Percentiles rank a stretch among this genome's conserved stretches.
phyloP scores from a whole-genome alignment of 2,888 invertebrate species.

The Drosophila nr. perissopoda region DNA sequence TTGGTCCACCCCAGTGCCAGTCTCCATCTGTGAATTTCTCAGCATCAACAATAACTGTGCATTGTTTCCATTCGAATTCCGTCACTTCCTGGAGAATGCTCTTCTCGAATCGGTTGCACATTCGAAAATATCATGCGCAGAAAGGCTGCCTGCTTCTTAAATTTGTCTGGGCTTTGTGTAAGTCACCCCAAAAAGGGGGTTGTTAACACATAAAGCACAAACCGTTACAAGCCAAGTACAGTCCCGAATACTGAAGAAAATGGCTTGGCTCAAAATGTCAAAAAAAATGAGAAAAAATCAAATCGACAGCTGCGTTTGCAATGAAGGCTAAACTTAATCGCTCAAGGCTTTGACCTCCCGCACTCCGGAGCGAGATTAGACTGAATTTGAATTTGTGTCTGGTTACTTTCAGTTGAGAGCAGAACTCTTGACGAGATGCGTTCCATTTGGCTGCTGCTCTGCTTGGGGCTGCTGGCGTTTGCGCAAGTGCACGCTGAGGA shows the following conservation, averaged over 20 bases:
- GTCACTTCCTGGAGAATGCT: slow-evolving; percentile 36
- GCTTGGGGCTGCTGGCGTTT: slow-evolving; percentile 72
- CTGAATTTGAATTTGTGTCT: slow-evolving; percentile 2
- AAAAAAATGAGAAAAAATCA: neutral
- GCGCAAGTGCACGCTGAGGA: slow-evolving; percentile 61
- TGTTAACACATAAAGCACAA: slow-evolving; percentile 29
- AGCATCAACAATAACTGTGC: slow-evolving; percentile 36
- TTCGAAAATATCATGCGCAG: slow-evolving; percentile 19
- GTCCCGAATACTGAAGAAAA: slow-evolving; percentile 22
- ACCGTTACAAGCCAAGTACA: slow-evolving; percentile 49
- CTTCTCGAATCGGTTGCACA: slow-evolving; percentile 51
- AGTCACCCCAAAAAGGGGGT: slow-evolving; percentile 46
- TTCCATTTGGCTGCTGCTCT: slow-evolving; percentile 70
- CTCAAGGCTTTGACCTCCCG: slow-evolving; percentile 13
- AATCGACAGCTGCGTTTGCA: slow-evolving; percentile 1
- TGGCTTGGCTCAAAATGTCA: slow-evolving; percentile 7
- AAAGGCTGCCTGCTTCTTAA: slow-evolving; percentile 26
- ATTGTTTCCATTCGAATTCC: slow-evolving; percentile 46
- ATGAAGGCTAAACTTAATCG: slow-evolving; percentile 30
- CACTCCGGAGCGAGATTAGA: slow-evolving; percentile 18
- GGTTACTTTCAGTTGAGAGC: slow-evolving; percentile 14
- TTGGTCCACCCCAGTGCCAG: slow-evolving; percentile 27
- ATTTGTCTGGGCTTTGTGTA: slow-evolving; percentile 4
- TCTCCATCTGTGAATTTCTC: neutral
- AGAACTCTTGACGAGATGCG: slow-evolving; percentile 48